Base-by-base conservation (phyloP, 2,797 vertebrate genomes). In the Sebastes diploproa region DNA sequence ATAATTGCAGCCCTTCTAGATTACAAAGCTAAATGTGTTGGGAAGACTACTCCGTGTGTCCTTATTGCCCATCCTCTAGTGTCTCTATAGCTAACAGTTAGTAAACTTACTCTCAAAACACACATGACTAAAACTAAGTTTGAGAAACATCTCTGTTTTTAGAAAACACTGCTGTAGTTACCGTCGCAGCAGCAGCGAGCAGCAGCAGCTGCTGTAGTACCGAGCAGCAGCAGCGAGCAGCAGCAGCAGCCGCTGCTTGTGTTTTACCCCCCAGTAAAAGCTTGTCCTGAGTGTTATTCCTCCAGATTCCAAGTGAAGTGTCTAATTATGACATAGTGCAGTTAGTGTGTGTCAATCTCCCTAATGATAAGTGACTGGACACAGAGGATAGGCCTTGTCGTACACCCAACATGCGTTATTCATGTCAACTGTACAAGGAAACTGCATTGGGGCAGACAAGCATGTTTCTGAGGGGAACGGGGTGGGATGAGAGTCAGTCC, bases 311-410 rank as follows among this genome's bases (percentile, higher is more conserved):
- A 78, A 87, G 69, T 71, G 78, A 85, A 85, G 79, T 80, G 81
- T 93, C 80, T 94, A 93, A 95, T 94, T 93, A 92, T 89, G 89
- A 94, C 85, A 88, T 22, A 76, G 90, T 83, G 86, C 88, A 86
- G 89, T 86, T 91, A 90, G 89, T 89, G 85, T 82, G 81, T 88
- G 91, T 91, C 87, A 90, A 84, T 90, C 88, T 85, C 52, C 68
- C 79, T 92, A 92, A 92, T 93, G 90, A 90, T 87, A 94, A 95
- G 90, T 94, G 93, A 94, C 91, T 93, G 89, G 84, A 82, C 85
- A 84, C 88, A 82, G 92, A 87, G 89, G 80, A 92, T 80, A 80
- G 83, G 83, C 75, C 87, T 77, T 81, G 88, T 93, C 63, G 59
- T 84, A 89, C 90, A 90, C 67, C 75, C 79, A 50, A 20, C 80